Evolutionary conservation across 2,888 invertebrate species (phyloP).

Genomic region (Drosophila ustulata): DNA sequence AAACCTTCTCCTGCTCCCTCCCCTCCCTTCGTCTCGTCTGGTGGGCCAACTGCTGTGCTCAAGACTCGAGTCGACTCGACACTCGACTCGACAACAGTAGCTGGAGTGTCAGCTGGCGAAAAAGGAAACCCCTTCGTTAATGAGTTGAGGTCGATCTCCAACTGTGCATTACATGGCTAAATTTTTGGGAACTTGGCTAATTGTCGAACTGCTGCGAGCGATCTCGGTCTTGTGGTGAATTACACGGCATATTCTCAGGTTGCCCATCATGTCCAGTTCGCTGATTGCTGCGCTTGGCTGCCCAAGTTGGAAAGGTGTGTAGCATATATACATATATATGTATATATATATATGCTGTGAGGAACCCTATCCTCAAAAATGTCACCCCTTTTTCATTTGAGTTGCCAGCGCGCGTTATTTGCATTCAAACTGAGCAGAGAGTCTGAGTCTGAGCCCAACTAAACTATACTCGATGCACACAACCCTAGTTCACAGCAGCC

Average conservation of each 20-base stretch:
- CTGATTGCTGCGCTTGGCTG: conserved; percentile 75
- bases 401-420: conserved; percentile 52
- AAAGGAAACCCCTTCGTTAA: conserved; percentile 32
- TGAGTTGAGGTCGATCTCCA: conserved; percentile 43
- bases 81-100: conserved; percentile 21
- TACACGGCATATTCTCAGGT: conserved; percentile 38
- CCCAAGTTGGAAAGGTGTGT: conserved; percentile 9
- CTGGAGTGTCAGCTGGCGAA: conserved; percentile 51
- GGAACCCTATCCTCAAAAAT: conserved; percentile 22
- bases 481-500: conserved; percentile 28
- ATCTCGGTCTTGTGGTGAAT: conserved; percentile 37
- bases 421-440: conserved; percentile 54
- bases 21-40: conserved; percentile 9
- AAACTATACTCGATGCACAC: conserved; percentile 16
- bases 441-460: conserved; percentile 4
- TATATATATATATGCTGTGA: too few species aligned
- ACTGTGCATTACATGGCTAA: conserved; percentile 46
- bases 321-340: too few species aligned
- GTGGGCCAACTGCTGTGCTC: conserved; percentile 39
- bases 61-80: conserved; percentile 37
- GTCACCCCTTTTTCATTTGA: conserved; percentile 66
- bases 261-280: conserved; percentile 75
- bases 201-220: conserved; percentile 40
- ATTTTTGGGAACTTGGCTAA: conserved; percentile 50
- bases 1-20: conserved; percentile 8